A percentile compares a stretch with the other conserved stretches of the same genome.
Conservation (phyloP, 2,113 vertebrate species). For the Tricholaema leucomelas region DNA sequence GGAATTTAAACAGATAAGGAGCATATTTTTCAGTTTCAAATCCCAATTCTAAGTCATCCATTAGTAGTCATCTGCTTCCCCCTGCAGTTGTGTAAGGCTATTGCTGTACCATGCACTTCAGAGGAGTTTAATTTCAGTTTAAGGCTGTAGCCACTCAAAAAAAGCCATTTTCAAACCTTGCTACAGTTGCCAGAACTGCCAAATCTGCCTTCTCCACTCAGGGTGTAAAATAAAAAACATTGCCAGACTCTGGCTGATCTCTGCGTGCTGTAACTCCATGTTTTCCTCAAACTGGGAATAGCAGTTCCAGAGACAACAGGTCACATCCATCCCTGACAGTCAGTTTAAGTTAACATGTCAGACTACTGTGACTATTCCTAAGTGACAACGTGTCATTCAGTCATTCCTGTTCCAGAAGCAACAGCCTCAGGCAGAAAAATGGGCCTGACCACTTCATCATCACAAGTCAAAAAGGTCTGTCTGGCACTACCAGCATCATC, state of each 20-base stretch:
- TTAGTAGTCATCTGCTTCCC: slow-evolving; percentile 63
- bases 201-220: neutral
- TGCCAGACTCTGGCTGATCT: neutral
- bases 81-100: slow-evolving; percentile 60
- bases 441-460: neutral
- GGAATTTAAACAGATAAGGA: neutral
- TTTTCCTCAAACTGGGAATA: neutral
- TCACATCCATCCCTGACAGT: neutral
- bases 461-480: neutral
- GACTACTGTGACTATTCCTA: neutral
- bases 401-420: neutral
- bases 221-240: neutral
- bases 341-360: neutral
- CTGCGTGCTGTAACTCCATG: neutral
- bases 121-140: neutral
- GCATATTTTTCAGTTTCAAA: neutral
- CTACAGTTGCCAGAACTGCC: neutral
- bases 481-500: neutral
- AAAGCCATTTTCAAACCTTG: neutral
- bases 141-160: neutral
- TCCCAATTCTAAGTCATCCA: neutral
- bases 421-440: neutral
- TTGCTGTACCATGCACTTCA: neutral
- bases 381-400: neutral
- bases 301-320: neutral